A percentile compares a stretch with the other conserved stretches of the same genome.
Evolutionary conservation across 2,888 invertebrate genomes (phyloP).

Genomic region (Acleris laterana): DNA sequence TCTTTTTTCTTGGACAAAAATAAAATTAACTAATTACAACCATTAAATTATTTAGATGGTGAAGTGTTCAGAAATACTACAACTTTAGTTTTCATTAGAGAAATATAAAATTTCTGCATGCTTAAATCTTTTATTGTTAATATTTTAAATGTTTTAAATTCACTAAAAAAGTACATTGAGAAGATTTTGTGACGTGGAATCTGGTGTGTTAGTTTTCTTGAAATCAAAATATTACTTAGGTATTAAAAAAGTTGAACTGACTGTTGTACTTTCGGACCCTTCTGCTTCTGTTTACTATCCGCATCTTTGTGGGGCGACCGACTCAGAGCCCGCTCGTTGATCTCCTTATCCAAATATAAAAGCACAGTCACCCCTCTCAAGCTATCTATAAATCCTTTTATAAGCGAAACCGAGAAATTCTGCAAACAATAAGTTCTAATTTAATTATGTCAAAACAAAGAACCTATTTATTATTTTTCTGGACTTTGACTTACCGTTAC

Average conservation of each 20-base stretch:
- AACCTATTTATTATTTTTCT: conserved; percentile 16
- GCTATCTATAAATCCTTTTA: conserved; percentile 91
- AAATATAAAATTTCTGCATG: no score
- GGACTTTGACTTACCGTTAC: conserved; percentile 54
- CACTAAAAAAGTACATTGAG: neutral
- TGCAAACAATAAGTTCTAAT: conserved; percentile 72
- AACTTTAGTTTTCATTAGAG: no score
- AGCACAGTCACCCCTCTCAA: conserved; percentile 90
- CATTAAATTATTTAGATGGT: no score
- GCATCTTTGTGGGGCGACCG: conserved; percentile 81
- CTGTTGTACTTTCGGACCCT: conserved; percentile 81
- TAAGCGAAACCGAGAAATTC: conserved; percentile 87
- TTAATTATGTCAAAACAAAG: conserved; percentile 36
- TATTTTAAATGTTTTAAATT: no score
- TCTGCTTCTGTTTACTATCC: conserved; percentile 69
- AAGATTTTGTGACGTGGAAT: neutral
- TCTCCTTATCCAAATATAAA: conserved; percentile 91
- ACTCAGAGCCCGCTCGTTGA: conserved; percentile 86
- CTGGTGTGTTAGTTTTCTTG: neutral
- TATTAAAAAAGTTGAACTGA: conserved; percentile 52
- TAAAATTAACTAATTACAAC: no score
- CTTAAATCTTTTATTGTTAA: no score
- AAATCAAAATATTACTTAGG: conserved; percentile 1
- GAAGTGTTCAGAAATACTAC: no score
- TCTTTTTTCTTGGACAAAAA: no score